Evolutionary conservation across 2,113 vertebrate genomes (phyloP), one percentile per base, ranked within the genome.

Genomic region (Phalacrocorax aristotelis): DNA sequence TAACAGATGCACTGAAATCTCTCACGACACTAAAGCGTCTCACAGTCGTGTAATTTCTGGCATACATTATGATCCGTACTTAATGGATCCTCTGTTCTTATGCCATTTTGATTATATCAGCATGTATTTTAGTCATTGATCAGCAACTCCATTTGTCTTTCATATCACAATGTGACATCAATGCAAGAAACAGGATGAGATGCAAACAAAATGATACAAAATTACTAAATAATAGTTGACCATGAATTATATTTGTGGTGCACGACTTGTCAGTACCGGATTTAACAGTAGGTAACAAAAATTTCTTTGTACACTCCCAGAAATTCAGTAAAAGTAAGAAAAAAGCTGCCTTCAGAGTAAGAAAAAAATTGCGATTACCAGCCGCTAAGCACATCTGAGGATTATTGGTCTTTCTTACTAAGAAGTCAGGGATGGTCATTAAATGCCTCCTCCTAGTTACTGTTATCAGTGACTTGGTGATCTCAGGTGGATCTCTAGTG

Each of bases 101-200:
- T 40, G 62, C 78, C 51, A 91, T 91, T 93, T 95, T 77, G 61
- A 88, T 91, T 82, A 38, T n/a, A 95, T 80, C 89, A 94, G 58
- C 49, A 77, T 48, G 32, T 66, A 83, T 88, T 61, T 80, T 62
- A 77, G 40, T 76, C 49, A 94, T 58, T 89, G 80, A 95, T 93
- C 94, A 94, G 83, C 70, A 94, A 55, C 42, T 95, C 58, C 49
- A 77, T 69, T 96, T 95, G 74, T 83, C 75, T 95, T 95, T 72
- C 58, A 36, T 42, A 93, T 40, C 66, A 85, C 26, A 91, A 66
- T 83, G 93, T 89, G 78, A 90, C 84, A 96, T 80, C 42, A 77
- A 27, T 65, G 88, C 5, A 90, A 95, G 80, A 92, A 95, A 93
- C 22, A 30, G 61, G 65, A 95, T 22, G 58, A 92, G 52, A 93